Evolutionary conservation across 1,140 invertebrate genomes (phyloP).

Genomic region (Drosophila oshimai): DNA sequence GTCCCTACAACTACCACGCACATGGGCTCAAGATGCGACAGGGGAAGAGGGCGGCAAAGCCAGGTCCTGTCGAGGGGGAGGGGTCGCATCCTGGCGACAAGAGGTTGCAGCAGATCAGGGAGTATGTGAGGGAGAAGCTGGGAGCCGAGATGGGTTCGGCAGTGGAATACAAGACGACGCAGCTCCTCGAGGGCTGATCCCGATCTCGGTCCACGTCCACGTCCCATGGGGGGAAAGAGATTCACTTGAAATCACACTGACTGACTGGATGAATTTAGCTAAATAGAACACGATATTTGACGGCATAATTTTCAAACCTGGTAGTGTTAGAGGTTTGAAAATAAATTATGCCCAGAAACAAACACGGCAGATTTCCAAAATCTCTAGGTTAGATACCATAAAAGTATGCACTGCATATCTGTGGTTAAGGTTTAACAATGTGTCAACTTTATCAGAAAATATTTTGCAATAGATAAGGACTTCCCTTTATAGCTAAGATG

Average conservation of each 20-base stretch:
- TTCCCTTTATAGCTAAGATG: no score
- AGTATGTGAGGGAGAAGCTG: slow-evolving; percentile 72
- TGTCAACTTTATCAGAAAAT: no score
- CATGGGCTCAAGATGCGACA: slow-evolving; percentile 51
- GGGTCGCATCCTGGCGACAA: slow-evolving; percentile 14
- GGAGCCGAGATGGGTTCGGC: slow-evolving; percentile 75
- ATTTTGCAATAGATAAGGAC: no score
- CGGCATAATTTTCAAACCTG: neutral
- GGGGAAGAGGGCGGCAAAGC: slow-evolving; percentile 50
- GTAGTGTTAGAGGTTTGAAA: neutral
- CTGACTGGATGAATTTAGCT: neutral
- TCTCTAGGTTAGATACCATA: neutral
- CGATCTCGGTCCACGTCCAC: no score
- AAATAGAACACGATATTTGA: neutral
- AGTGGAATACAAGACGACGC: slow-evolving; percentile 76
- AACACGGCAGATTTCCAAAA: neutral
- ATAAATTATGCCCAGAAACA: neutral
- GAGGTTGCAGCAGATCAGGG: slow-evolving; percentile 68
- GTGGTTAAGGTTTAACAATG: no score
- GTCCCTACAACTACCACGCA: slow-evolving; percentile 77
- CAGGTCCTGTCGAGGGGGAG: slow-evolving; percentile 1
- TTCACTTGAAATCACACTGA: neutral
- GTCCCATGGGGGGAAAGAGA: neutral
- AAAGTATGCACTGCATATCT: neutral
- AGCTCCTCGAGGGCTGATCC: slow-evolving; percentile 61